phyloP scores from a whole-genome alignment of 2,113 vertebrate species.

The Cercopithecus mona region DNA sequence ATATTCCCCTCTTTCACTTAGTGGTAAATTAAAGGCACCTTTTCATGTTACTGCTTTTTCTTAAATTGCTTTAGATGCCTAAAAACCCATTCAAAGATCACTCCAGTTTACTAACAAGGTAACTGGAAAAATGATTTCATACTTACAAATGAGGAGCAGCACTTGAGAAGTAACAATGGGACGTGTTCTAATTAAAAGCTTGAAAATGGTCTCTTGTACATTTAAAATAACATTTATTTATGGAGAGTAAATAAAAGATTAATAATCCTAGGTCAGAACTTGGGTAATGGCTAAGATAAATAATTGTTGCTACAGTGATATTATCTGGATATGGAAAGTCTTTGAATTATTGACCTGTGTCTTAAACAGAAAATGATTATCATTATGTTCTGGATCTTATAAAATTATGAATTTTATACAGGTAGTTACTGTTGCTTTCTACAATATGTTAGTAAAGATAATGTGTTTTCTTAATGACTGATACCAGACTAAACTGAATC shows the following conservation, averaged over 20 bases:
- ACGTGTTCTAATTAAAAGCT: background rate
- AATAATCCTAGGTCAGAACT: background rate
- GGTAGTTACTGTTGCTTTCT: background rate
- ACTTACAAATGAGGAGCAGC: background rate
- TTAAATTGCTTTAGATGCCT: background rate
- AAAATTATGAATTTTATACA: slow-evolving; percentile 27
- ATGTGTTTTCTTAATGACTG: background rate
- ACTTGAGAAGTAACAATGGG: background rate
- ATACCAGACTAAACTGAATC: background rate
- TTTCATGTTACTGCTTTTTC: background rate
- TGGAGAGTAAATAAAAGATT: background rate
- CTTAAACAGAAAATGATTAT: slow-evolving; percentile 43
- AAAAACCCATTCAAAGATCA: background rate
- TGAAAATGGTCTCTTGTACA: background rate
- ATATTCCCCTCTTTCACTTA: background rate
- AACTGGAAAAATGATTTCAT: background rate
- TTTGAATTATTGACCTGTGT: background rate
- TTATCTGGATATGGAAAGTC: background rate
- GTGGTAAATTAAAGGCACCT: background rate
- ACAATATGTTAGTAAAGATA: background rate
- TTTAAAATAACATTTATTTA: background rate
- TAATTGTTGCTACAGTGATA: background rate
- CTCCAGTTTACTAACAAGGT: background rate
- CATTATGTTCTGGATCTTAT: slow-evolving; percentile 9
- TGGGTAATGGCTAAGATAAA: background rate